Evolutionary conservation across 2,797 vertebrate species (phyloP), one percentile per base, ranked within the genome.

Genomic region (Hafferia zeledoni): DNA sequence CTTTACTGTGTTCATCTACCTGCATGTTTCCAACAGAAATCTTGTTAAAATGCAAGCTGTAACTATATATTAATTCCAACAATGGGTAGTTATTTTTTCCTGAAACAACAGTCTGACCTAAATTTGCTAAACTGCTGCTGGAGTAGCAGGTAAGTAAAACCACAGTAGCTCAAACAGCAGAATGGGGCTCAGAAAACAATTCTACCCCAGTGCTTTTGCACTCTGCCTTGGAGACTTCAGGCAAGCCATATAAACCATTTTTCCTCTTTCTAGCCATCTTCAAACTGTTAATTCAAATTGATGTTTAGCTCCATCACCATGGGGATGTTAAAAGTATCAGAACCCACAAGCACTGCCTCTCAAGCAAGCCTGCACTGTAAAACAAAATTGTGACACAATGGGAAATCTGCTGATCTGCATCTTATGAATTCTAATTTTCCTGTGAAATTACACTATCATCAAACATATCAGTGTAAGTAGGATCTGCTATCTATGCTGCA

Each of bases 51-150:
- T 81, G 50, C 4, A 28, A 93, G 43, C 44, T 92, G 68, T 27
- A 87, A 83, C 30, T 72, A 47, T 31, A 27, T 71, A 77, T 53
- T 85, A 72, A 94, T 94, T 72, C 30, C n/a, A 75, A 30, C 92
- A 92, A 88, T 8, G 18, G 56, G 30, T 75, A 63, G 35, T 90
- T 83, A 61, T 74, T 72, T 89, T 83, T 89, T 88, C 31, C 60
- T 92, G 60, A 60, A 95, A 86, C 53, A 95, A 78, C 22, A 59
- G 19, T 56, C 68, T 87, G 61, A 77, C 77, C 53, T 92, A 71
- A 85, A 94, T 93, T 89, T 92, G 69, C 87, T 95, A 77, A 60
- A 72, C 60, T 94, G 81, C 30, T 72, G 14, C 46, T 69, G 70
- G 50, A 95, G 30, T 35, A 43, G 56, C 56, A 72, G 50, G 31